Percentiles rank a stretch among this genome's conserved stretches.
These are phyloP conservation scores for Anastrepha obliqua DNA, from an alignment of 1,140 invertebrate species.

Conservation along the genomic window DNA sequence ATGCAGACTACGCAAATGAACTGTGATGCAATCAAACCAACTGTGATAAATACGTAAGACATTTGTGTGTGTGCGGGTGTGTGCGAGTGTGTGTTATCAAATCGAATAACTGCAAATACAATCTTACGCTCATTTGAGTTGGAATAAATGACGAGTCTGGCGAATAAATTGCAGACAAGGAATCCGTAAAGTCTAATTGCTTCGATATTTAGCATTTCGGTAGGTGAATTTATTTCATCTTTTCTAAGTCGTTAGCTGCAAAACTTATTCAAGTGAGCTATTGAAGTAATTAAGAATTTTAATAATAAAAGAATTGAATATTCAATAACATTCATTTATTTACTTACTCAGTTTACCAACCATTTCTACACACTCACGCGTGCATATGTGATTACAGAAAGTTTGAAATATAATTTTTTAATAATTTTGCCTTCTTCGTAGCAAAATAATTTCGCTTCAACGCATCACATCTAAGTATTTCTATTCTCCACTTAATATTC, in stretches of 20 bases:
- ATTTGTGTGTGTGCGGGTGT: not conserved
- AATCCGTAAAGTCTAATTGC: slow-evolving; percentile 28
- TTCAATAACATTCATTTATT: not conserved
- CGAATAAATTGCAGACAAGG: slow-evolving; percentile 21
- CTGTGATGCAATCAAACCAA: slow-evolving; percentile 71
- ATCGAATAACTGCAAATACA: not conserved
- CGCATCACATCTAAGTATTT: no score
- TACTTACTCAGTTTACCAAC: no score
- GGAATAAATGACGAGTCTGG: slow-evolving; percentile 37
- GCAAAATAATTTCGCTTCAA: no score
- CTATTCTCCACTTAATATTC: no score
- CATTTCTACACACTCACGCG: no score
- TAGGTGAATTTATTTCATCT: not conserved
- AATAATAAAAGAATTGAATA: slow-evolving; percentile 8
- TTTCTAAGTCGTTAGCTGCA: not conserved
- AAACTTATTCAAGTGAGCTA: not conserved
- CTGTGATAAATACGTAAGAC: not conserved
- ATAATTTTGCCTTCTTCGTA: no score
- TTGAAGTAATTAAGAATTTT: slow-evolving; percentile 36
- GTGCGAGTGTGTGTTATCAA: not conserved
- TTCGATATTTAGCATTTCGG: not conserved
- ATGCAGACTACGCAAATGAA: slow-evolving; percentile 64
- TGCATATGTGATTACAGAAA: no score
- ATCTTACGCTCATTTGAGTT: slow-evolving; percentile 23
- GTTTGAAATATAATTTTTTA: no score